Evolutionary conservation across 2,797 vertebrate genomes (phyloP).

Genomic region (Parambassis ranga): DNA sequence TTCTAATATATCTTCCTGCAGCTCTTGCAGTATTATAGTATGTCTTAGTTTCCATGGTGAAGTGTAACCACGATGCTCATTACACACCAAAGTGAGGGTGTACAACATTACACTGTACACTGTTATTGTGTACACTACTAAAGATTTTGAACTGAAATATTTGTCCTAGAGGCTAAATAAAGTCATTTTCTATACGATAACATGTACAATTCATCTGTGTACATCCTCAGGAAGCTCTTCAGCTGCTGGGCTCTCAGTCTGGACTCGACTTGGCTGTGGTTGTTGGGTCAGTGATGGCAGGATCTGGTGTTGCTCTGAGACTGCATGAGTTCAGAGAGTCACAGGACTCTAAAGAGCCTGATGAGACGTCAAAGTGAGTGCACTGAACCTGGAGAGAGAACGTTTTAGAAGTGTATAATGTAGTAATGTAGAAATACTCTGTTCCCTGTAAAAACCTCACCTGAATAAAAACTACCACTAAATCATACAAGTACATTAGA

Average conservation of each 20-base stretch:
- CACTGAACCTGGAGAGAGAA: background rate
- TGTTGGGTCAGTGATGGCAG: conserved; percentile 48
- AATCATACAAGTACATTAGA: too few species aligned
- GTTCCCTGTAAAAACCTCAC: background rate
- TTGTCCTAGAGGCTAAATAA: background rate
- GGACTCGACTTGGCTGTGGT: background rate
- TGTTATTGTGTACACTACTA: too few species aligned
- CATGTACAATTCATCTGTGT: too few species aligned
- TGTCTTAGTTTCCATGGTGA: too few species aligned
- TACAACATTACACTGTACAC: background rate
- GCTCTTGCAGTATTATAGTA: too few species aligned
- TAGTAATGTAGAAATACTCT: background rate
- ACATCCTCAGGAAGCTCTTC: background rate
- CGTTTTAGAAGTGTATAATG: background rate
- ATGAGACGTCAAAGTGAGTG: conserved; percentile 18
- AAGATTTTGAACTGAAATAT: background rate
- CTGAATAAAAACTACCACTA: too few species aligned
- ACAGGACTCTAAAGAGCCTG: background rate
- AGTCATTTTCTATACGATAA: too few species aligned
- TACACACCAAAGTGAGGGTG: background rate
- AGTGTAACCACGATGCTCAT: background rate
- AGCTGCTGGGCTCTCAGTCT: background rate
- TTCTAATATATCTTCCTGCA: too few species aligned
- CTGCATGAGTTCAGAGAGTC: conserved; percentile 68
- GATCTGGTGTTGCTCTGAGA: conserved; percentile 58